Conservation (phyloP, 2,797 vertebrate species). For the Salmo trutta region DNA sequence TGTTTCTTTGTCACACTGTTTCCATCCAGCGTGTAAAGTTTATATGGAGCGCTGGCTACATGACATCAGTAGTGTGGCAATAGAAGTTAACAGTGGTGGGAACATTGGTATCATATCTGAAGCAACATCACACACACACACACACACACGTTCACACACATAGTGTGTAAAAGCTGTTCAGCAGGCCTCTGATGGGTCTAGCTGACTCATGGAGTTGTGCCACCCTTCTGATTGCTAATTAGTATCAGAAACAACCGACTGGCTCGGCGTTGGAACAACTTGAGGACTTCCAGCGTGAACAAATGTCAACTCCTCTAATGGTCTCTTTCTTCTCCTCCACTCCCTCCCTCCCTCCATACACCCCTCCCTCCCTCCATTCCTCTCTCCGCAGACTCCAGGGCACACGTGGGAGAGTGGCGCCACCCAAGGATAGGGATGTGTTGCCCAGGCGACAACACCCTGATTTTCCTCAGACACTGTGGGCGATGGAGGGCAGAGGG, state of each 20-base stretch:
- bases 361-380: conserved; percentile 2
- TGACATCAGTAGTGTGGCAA: conserved; percentile 36
- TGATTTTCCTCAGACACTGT: conserved; percentile 19
- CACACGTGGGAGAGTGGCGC: conserved; percentile 50
- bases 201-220: conserved; percentile 50
- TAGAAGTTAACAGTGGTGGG: conserved; percentile 40
- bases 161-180: conserved; percentile 16
- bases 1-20: conserved; percentile 50
- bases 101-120: conserved; percentile 41
- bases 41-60: conserved; percentile 32
- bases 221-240: conserved; percentile 74
- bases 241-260: conserved; percentile 73
- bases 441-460: conserved; percentile 50
- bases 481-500: not conserved
- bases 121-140: conserved; percentile 35
- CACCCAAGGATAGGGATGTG: conserved; percentile 41
- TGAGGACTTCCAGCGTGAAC: conserved; percentile 66
- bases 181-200: conserved; percentile 23
- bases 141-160: conserved; percentile 37
- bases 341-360: conserved; percentile 41
- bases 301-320: conserved; percentile 64
- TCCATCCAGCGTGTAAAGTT: conserved; percentile 50
- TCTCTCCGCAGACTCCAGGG: conserved; percentile 49
- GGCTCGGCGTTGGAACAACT: conserved; percentile 67
- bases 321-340: conserved; percentile 58